Evolutionary conservation across 64 coral and sea anemone genomes (phyloP), one percentile per base, ranked within the genome.

Genomic region (Dendrophyllia cribrosa): DNA sequence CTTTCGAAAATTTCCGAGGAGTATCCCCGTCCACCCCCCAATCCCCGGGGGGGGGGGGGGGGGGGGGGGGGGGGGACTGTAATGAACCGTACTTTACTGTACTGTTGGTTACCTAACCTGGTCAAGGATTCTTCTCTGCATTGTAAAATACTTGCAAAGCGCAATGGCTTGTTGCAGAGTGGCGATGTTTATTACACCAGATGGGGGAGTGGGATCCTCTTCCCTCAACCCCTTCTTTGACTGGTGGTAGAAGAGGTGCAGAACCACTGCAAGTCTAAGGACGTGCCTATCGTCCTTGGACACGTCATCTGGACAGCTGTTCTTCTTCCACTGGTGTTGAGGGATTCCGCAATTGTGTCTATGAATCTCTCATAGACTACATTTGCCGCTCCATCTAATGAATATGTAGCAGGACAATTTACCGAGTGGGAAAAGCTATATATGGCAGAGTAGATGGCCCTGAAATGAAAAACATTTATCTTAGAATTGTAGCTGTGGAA

Each of bases 201-300:
- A 20, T 58, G 52, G 76, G 24, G 76, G 76, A 5, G 76, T 23
- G 5, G 8, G 6, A 21, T 70, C 51, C 16, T 72, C 19, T 1
- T 20, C 66, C 5, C 17, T 20, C 9, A 72, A 61, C 20, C 7
- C 1, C 23, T 60, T 74, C 70, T 7, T 44, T 48, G 60, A 19
- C 50, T 87, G 68, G 4, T 87, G 68, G 16, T 73, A 87, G n/a
- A 87, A 55, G 14, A 87, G 3, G 52, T 87, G 85, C 1, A 74
- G 46, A 2, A 73, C 70, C 25, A 67, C 67, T 43, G 85, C 51
- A 25, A 87, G 64, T 43, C 85, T 53, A 1, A 87, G 51, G n/a
- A 87, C 66, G 64, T 87, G 85, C 58, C 68, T 58, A 44, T 87
- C 69, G 15, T 70, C 85, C 43, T 87, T 74, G 7, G 85, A 87